Evolutionary conservation across 2,888 invertebrate species (phyloP).

Genomic region (Leucoma salicis): DNA sequence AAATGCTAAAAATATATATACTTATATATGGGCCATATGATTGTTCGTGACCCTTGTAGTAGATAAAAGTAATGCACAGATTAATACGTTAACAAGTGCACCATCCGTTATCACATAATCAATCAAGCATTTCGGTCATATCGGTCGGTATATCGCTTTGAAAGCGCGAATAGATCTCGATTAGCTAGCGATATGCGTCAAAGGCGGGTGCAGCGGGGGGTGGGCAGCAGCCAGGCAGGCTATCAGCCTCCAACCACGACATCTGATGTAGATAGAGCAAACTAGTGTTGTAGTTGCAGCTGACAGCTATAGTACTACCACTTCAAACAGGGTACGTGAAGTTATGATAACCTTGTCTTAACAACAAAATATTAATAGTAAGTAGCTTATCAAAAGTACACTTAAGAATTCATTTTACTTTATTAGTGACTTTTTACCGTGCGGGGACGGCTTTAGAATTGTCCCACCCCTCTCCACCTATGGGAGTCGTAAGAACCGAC

Average conservation of each 20-base stretch:
- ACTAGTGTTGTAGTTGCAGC: slow-evolving; percentile 3
- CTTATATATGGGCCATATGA: too few species aligned
- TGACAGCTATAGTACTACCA: slow-evolving; percentile 8
- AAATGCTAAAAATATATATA: too few species aligned
- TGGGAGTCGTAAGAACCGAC: too few species aligned
- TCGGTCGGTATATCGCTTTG: slow-evolving; percentile 16
- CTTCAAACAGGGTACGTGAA: neutral
- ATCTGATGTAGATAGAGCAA: slow-evolving; percentile 17
- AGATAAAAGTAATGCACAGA: too few species aligned
- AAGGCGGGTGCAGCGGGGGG: neutral
- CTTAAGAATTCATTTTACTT: too few species aligned
- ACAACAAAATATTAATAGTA: too few species aligned
- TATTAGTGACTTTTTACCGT: too few species aligned
- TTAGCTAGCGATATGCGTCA: slow-evolving; percentile 10
- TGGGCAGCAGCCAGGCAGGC: neutral
- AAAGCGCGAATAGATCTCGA: slow-evolving; percentile 21
- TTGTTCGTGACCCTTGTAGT: too few species aligned
- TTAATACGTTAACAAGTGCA: neutral
- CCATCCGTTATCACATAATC: neutral
- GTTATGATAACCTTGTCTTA: neutral
- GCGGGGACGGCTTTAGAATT: too few species aligned
- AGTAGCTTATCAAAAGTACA: too few species aligned
- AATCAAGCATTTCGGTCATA: neutral
- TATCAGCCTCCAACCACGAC: slow-evolving; percentile 12
- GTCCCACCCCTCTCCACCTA: too few species aligned